Evolutionary conservation across 2,113 vertebrate genomes (phyloP).

Genomic region (Chionis minor): DNA sequence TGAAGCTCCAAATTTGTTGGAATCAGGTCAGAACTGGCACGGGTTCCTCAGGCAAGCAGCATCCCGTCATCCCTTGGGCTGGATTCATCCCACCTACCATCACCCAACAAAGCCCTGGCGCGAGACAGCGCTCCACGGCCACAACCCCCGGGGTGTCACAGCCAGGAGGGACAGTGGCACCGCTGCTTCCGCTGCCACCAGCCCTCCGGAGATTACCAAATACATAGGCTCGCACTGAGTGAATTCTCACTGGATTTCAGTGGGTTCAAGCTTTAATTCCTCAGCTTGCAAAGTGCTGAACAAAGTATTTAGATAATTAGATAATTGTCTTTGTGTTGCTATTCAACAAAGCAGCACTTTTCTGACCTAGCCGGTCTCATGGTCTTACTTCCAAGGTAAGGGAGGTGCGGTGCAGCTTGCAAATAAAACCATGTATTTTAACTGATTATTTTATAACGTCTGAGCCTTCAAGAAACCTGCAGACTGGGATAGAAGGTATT

Average conservation of each 20-base stretch:
- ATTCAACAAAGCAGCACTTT: neutral
- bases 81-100: neutral
- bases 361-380: neutral
- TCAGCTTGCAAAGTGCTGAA: neutral
- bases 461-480: neutral
- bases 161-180: neutral
- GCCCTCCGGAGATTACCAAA: neutral
- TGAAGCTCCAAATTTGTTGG: neutral
- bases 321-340: neutral
- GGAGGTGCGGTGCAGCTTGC: neutral
- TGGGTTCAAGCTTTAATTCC: neutral
- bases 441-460: neutral
- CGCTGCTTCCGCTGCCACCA: neutral
- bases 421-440: neutral
- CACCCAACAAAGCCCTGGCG: fast-evolving
- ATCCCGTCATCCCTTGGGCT: neutral
- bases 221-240: fast-evolving
- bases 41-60: neutral
- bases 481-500: neutral
- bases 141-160: neutral
- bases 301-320: neutral
- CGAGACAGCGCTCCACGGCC: too few species aligned
- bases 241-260: neutral
- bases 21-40: fast-evolving
- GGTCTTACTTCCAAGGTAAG: neutral